Conservation (phyloP, 92 coral and sea anemone genomes). For the Epizoanthus rinbou region DNA sequence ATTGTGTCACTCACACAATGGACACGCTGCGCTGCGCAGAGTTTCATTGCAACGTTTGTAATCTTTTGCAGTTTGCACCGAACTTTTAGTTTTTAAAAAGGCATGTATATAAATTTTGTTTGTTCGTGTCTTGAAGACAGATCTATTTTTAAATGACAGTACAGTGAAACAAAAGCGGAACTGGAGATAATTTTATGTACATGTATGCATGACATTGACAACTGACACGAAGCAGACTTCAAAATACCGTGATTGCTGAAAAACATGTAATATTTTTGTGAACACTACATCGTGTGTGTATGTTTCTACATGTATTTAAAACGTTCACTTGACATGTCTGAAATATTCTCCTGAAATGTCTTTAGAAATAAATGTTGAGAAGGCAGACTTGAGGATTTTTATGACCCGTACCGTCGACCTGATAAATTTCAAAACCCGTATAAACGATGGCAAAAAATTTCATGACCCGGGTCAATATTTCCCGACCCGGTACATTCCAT, state of each 20-base stretch:
- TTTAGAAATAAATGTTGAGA: too few relatives aligned
- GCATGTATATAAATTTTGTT: conserved; percentile 11
- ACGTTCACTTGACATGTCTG: background rate
- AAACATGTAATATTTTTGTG: background rate
- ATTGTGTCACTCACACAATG: too few relatives aligned
- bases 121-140: conserved; percentile 27
- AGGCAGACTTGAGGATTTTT: background rate
- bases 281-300: conserved; percentile 10
- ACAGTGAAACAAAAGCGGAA: conserved; percentile 9
- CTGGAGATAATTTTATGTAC: conserved; percentile 28
- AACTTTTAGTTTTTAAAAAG: conserved; percentile 5
- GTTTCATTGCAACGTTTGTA: conserved; percentile 2
- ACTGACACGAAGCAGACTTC: conserved; percentile 29
- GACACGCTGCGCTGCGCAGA: background rate
- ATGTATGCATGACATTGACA: conserved; percentile 21
- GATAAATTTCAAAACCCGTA: conserved; percentile 10
- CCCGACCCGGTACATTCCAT: conserved; percentile 7
- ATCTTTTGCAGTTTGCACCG: conserved; percentile 11
- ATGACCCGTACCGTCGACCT: background rate
- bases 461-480: conserved; percentile 13
- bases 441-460: conserved; percentile 1
- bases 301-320: conserved; percentile 1
- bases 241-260: conserved; percentile 12
- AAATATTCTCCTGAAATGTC: background rate
- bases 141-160: too few relatives aligned